Percentiles rank a stretch among this genome's conserved stretches.
phyloP scores from a whole-genome alignment of 2,113 vertebrate genomes.

The Procavia capensis region DNA sequence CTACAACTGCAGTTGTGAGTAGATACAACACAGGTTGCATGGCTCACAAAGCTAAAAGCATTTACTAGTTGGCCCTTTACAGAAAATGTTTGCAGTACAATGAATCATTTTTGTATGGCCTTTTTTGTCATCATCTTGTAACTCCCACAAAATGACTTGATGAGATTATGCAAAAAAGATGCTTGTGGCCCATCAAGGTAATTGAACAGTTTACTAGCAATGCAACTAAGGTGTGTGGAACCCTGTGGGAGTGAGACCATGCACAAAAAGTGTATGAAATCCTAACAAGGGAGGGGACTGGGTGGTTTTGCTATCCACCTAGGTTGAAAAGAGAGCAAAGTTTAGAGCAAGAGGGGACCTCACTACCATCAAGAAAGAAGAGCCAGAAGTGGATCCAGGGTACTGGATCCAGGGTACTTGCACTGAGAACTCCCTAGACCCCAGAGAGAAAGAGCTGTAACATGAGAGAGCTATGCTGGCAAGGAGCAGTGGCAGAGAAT shows the following conservation, averaged over 20 bases:
- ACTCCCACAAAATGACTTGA: background rate
- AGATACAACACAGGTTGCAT: background rate
- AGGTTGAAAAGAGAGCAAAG: background rate
- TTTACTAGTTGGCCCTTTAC: background rate
- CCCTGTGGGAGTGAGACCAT: background rate
- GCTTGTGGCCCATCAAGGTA: background rate
- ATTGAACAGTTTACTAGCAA: background rate
- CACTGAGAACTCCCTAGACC: background rate
- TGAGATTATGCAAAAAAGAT: background rate
- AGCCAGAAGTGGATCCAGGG: background rate
- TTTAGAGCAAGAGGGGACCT: background rate
- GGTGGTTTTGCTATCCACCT: background rate
- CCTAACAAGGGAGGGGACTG: background rate
- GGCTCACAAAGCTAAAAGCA: background rate
- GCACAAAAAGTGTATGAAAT: background rate
- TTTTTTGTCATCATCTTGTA: background rate
- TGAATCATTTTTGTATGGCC: background rate
- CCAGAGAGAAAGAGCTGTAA: background rate
- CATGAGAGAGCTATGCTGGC: background rate
- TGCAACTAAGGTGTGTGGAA: background rate
- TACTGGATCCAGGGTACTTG: background rate
- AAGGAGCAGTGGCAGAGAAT: too few relatives aligned
- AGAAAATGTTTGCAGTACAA: background rate
- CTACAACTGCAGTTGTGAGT: background rate
- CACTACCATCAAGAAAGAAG: background rate